Base-by-base conservation (phyloP, 2,113 vertebrate genomes). In the Prionailurus bengalensis region DNA sequence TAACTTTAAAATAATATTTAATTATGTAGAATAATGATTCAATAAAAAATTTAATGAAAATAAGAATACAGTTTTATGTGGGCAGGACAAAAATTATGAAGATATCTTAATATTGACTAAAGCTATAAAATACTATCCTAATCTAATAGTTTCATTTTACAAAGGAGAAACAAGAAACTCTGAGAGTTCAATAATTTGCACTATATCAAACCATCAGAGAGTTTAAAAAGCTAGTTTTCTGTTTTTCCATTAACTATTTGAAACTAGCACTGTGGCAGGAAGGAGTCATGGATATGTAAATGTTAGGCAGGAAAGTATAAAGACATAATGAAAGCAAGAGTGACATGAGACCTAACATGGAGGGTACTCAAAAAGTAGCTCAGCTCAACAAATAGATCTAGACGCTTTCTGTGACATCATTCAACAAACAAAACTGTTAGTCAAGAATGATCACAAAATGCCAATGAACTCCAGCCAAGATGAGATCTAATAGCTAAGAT, bases 111-210 rank as follows among this genome's bases (percentile, higher is more conserved):
- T 74, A 68, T 36, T 85, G 81, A 79, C 27, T 93, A 27, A 95
- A 91, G 29, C 31, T 93, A 27, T 48, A 55, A 14, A 65, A 65
- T 39, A 83, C 8, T 58, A 2, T 27, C 3, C 11, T 71, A 45
- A 33, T 31, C 8, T 88, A 65, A 90, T 87, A 78, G 87, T 97
- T 91, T 84, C 51, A 71, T 66, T 78, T 91, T 42, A 92, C 5
- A 84, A 65, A 76, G 78, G 17, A 78, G 42, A 96, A 82, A 79
- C 27, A 58, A 36, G 29, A 95, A 90, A 78, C 7, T 53, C 17
- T 51, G 51, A 90, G 78, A 42, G 55, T 66, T 92, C 48, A 82
- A 29, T 74, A 87, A 80, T 93, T 55, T 74, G 36, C 29, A 45
- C 17, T 36, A 27, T 33, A 73, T 82, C 8, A 58, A 2, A 89